Conservation (phyloP, 1,140 invertebrate species). For the Aphis gossypii region DNA sequence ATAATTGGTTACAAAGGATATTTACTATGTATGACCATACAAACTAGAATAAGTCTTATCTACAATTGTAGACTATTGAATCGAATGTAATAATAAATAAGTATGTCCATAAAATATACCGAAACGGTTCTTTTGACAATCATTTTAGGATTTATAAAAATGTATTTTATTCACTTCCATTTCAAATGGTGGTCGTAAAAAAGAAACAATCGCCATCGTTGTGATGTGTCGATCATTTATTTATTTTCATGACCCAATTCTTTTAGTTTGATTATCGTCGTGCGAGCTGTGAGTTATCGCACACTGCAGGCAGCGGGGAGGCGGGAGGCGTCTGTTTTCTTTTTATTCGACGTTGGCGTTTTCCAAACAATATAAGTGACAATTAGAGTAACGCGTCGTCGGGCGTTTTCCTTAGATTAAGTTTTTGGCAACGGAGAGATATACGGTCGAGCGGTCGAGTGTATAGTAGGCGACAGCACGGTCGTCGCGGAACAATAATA, state of each 20-base stretch:
- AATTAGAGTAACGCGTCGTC: not conserved
- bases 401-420: constrained; percentile 21
- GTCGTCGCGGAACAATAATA: constrained; percentile 1
- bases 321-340: not conserved
- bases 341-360: not conserved
- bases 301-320: not conserved
- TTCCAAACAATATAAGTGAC: not conserved
- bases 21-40: not conserved
- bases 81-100: not conserved
- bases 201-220: not conserved
- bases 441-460: not conserved
- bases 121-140: not conserved
- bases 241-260: not conserved
- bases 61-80: not conserved
- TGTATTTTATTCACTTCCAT: not conserved
- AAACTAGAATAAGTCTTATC: not conserved
- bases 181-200: not conserved
- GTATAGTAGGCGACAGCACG: not conserved
- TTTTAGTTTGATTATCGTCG: constrained; percentile 13
- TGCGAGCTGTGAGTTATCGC: not conserved
- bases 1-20: not conserved
- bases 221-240: constrained; percentile 18
- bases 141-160: constrained; percentile 19
- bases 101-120: not conserved
- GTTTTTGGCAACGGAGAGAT: not conserved